Evolutionary conservation across 2,888 invertebrate species (phyloP).

Genomic region (Nudaria mundana): DNA sequence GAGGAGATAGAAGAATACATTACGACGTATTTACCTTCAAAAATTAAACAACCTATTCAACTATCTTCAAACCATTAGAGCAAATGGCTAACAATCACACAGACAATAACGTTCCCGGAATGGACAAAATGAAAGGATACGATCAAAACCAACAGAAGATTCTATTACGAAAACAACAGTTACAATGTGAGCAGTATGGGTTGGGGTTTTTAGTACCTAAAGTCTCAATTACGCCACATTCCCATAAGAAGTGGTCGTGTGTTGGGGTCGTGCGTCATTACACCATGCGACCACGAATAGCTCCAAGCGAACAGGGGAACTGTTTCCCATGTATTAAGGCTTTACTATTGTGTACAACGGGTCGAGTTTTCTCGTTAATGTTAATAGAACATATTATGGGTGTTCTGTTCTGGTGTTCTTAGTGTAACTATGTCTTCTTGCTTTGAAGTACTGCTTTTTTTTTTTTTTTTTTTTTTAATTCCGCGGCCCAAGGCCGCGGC

Average conservation of each 20-base stretch:
- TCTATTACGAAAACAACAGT: constrained; percentile 23
- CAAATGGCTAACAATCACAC: too few species aligned
- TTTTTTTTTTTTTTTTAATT: too few species aligned
- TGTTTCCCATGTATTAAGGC: constrained; percentile 42
- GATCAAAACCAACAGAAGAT: constrained; percentile 6
- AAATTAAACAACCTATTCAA: too few species aligned
- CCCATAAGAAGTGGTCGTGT: constrained; percentile 56
- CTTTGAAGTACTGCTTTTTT: too few species aligned
- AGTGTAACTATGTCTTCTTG: too few species aligned
- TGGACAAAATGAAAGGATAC: neutral
- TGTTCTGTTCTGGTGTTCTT: neutral
- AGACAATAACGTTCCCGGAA: too few species aligned
- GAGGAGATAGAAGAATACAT: too few species aligned
- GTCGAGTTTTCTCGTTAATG: constrained; percentile 6
- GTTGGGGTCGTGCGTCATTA: constrained; percentile 58
- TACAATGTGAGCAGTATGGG: constrained; percentile 39
- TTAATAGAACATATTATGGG: constrained; percentile 1
- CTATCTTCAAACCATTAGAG: too few species aligned
- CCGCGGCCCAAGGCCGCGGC: too few species aligned
- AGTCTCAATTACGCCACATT: constrained; percentile 50
- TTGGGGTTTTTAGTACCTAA: constrained; percentile 38
- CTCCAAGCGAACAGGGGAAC: constrained; percentile 48
- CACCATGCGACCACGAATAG: constrained; percentile 55
- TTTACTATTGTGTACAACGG: constrained; percentile 5
- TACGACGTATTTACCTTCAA: too few species aligned